Percentiles rank a stretch among this genome's conserved stretches.
Conservation (phyloP, 92 coral and sea anemone genomes). For the Palythoa grandiflora region DNA sequence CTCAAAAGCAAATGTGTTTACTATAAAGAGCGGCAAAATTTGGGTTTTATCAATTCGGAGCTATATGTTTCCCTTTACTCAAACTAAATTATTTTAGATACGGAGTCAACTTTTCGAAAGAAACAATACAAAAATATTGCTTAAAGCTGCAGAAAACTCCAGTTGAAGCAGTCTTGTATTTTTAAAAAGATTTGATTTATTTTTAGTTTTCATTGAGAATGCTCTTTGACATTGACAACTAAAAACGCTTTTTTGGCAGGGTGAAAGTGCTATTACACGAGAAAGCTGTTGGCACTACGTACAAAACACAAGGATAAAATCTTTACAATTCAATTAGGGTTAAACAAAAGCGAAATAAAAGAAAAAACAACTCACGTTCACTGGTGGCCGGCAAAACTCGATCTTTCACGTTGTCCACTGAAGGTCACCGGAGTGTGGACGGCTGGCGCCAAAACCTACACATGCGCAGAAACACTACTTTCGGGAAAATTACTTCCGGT, state of each 20-base stretch:
- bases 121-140: neutral
- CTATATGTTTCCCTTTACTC: neutral
- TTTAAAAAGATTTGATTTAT: neutral
- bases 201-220: neutral
- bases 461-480: neutral
- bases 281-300: neutral
- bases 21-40: neutral
- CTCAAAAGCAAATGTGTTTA: neutral
- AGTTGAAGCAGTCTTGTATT: neutral
- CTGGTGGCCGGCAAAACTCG: slow-evolving; percentile 12
- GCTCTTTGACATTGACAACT: neutral
- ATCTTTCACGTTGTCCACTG: slow-evolving; percentile 18
- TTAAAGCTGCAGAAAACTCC: neutral
- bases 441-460: slow-evolving; percentile 24
- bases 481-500: neutral
- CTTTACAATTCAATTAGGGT: neutral
- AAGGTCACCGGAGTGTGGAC: neutral
- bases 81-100: neutral
- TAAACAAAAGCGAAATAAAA: neutral
- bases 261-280: neutral
- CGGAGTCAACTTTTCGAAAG: neutral
- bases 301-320: neutral
- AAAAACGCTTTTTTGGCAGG: neutral
- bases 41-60: neutral
- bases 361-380: slow-evolving; percentile 13